Conservation (phyloP, 2,113 vertebrate genomes). For the Oryzias curvinotus region DNA sequence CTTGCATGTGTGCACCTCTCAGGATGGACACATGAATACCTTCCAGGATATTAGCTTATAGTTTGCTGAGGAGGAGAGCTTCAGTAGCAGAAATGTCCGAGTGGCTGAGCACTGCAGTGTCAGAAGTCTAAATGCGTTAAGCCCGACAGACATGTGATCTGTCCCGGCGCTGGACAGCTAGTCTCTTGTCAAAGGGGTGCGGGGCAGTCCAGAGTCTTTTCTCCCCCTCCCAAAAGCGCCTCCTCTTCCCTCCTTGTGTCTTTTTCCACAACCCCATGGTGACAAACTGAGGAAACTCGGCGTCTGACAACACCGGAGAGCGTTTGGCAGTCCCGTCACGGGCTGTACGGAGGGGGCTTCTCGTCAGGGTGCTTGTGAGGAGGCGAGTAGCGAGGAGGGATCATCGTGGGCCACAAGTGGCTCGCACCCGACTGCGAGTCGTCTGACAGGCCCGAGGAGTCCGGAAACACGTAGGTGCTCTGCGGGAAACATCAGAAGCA, state of each 20-base stretch:
- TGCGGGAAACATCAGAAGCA: conserved; percentile 15
- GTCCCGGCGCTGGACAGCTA: conserved; percentile 44
- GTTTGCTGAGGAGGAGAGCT: conserved; percentile 24
- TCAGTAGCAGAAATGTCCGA: conserved; percentile 20
- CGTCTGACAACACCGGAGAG: conserved; percentile 10
- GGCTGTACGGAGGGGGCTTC: conserved; percentile 96
- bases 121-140: conserved; percentile 64
- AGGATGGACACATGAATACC: conserved; percentile 33
- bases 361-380: conserved; percentile 94
- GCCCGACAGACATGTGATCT: conserved; percentile 76
- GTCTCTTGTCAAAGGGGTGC: conserved; percentile 35
- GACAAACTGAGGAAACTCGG: conserved; percentile 15
- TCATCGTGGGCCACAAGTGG: conserved; percentile 91
- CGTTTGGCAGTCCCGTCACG: conserved; percentile 63
- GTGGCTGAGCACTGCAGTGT: conserved; percentile 25
- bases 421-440: conserved; percentile 92
- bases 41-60: conserved; percentile 29
- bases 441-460: conserved; percentile 90
- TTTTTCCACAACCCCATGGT: conserved; percentile 6
- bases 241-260: too few species aligned
- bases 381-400: conserved; percentile 92
- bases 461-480: conserved; percentile 84
- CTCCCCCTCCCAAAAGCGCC: conserved; percentile 5
- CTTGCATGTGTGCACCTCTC: conserved; percentile 21
- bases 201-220: conserved; percentile 34